Conservation (phyloP, 2,113 vertebrate genomes). For the Sclerurus mexicanus region DNA sequence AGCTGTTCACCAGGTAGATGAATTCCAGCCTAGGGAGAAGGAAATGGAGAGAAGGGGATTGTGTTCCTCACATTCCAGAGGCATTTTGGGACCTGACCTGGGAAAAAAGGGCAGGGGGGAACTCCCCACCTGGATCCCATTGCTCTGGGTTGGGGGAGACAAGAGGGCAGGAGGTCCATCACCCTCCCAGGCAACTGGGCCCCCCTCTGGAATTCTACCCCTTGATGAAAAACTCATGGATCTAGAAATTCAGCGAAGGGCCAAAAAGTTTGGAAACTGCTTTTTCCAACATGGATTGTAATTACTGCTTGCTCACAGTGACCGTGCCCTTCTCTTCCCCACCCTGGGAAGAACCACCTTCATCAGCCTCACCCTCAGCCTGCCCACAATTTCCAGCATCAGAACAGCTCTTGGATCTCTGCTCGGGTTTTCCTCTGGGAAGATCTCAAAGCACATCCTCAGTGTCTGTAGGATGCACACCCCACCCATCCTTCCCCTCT, state of each 20-base stretch:
- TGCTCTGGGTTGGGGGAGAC: not conserved
- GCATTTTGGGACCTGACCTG: not conserved
- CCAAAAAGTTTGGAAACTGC: not conserved
- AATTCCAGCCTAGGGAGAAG: conserved; percentile 78
- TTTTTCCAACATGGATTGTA: not conserved
- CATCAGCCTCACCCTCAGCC: not conserved
- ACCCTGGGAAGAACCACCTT: not conserved
- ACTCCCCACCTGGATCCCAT: not conserved
- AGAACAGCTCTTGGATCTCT: not conserved
- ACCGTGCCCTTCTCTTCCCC: not conserved
- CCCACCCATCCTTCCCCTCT: not conserved
- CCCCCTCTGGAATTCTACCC: not conserved
- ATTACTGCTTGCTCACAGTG: not conserved
- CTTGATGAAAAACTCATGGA: not conserved
- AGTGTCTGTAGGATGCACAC: not conserved
- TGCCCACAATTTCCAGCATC: rapidly evolving
- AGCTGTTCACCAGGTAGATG: conserved; percentile 88
- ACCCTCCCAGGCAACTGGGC: not conserved
- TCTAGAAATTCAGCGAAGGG: not conserved
- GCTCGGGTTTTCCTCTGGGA: not conserved
- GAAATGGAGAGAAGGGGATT: not conserved
- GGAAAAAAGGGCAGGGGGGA: not conserved
- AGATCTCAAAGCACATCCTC: not conserved
- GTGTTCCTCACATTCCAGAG: not conserved
- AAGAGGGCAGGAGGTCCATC: not conserved